Evolutionary conservation across 2,113 vertebrate genomes (phyloP).

Genomic region (Periophthalmodon schlosseri): DNA sequence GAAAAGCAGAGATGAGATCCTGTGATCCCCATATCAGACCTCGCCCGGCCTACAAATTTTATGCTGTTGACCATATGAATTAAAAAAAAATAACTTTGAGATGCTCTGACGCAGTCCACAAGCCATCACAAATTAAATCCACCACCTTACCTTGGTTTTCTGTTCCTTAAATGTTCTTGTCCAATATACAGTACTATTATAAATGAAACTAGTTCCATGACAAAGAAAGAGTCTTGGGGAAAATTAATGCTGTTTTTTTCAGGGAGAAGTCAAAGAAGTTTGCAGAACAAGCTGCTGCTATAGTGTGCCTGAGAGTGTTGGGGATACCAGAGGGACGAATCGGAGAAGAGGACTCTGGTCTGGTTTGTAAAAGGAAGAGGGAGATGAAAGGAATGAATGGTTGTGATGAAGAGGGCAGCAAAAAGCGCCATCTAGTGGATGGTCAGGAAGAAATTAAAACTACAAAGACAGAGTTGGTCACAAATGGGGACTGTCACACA

Average conservation of each 20-base stretch:
- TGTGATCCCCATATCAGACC: no score
- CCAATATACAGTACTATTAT: no score
- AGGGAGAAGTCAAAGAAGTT: conserved; percentile 99
- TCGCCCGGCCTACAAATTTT: no score
- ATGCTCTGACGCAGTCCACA: no score
- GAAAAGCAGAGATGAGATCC: no score
- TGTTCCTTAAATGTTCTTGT: no score
- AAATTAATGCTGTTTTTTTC: conserved; percentile 24
- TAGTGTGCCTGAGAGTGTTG: conserved; percentile 86
- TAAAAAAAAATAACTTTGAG: no score
- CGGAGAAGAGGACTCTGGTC: conserved; percentile 76
- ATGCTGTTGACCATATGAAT: no score
- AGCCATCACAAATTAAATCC: no score
- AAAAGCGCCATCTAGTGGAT: conserved; percentile 42
- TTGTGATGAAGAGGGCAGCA: conserved; percentile 43
- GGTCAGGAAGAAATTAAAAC: conserved; percentile 14
- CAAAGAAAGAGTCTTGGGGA: not conserved
- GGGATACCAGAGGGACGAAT: conserved; percentile 86
- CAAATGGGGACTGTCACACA: conserved; percentile 1
- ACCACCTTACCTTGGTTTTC: no score
- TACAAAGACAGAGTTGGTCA: not conserved
- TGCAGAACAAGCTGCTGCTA: conserved; percentile 91
- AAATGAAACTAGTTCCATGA: not conserved
- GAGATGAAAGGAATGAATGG: conserved; percentile 61
- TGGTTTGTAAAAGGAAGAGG: conserved; percentile 89